Evolutionary conservation across 2,888 invertebrate genomes (phyloP).

Genomic region (Congeria kusceri): DNA sequence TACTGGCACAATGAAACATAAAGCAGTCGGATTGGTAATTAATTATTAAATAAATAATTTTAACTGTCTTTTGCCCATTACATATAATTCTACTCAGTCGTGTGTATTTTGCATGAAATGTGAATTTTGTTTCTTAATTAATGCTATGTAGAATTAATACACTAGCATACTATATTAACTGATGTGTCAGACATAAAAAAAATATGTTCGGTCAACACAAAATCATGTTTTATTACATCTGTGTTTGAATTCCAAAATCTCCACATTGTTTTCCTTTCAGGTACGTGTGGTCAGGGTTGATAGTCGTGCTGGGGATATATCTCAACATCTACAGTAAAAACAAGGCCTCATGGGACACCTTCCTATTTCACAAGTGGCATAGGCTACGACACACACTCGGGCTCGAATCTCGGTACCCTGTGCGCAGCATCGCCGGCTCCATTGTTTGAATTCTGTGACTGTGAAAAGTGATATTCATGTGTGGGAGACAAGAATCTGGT

Average conservation of each 20-base stretch:
- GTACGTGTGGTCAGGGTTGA: slow-evolving; percentile 95
- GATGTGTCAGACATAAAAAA: too few species aligned
- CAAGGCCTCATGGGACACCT: slow-evolving; percentile 75
- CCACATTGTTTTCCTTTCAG: slow-evolving; percentile 87
- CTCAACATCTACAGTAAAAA: slow-evolving; percentile 96
- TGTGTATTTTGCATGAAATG: too few species aligned
- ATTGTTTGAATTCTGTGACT: slow-evolving; percentile 14
- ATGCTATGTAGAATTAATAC: too few species aligned
- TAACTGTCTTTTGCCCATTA: too few species aligned
- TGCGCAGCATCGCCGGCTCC: slow-evolving; percentile 26
- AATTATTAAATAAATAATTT: too few species aligned
- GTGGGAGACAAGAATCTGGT: too few species aligned
- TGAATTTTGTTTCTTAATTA: too few species aligned
- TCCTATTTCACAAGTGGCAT: slow-evolving; percentile 39
- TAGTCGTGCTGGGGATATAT: slow-evolving; percentile 96
- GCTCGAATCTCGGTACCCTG: slow-evolving; percentile 15
- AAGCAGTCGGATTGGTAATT: too few species aligned
- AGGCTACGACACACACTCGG: slow-evolving; percentile 26
- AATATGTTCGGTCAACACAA: slow-evolving; percentile 96
- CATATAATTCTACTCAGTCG: too few species aligned
- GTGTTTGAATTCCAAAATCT: slow-evolving; percentile 83
- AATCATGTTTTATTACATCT: slow-evolving; percentile 97
- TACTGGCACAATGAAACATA: too few species aligned
- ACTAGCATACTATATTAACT: slow-evolving; percentile 3
- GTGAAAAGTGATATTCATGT: too few species aligned